Conservation (phyloP, 2,797 vertebrate genomes). For the Onychomys torridus region DNA sequence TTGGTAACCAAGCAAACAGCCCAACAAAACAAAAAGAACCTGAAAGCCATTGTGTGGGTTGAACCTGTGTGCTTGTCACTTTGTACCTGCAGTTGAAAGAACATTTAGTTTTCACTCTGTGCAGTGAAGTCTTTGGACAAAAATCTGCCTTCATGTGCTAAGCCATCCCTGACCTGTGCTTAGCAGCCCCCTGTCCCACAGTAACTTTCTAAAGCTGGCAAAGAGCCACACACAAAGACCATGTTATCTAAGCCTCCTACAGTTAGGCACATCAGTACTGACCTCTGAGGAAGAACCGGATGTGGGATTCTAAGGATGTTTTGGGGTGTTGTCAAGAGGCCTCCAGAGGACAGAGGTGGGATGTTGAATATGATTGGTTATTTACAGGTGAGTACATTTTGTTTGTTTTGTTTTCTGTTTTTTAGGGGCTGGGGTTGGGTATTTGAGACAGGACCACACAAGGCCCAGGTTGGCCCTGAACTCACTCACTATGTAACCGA, state of each 20-base stretch:
- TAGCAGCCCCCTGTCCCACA: not conserved
- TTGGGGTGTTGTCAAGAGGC: not conserved
- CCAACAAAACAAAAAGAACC: not conserved
- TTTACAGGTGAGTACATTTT: not conserved
- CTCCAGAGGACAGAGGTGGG: slow-evolving; percentile 45
- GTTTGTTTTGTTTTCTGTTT: not conserved
- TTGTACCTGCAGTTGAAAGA: not conserved
- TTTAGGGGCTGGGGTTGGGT: not conserved
- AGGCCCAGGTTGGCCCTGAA: not conserved
- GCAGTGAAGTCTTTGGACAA: not conserved
- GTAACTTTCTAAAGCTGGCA: not conserved
- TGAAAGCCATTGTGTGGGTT: not conserved
- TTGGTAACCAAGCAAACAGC: not conserved
- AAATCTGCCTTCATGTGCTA: not conserved
- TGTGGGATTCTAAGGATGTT: not conserved
- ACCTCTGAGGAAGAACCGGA: not conserved
- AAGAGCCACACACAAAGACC: not conserved
- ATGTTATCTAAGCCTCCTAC: not conserved
- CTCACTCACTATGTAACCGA: not conserved
- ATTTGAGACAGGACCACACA: not conserved
- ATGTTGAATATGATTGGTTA: not conserved
- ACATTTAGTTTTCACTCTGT: slow-evolving; percentile 1
- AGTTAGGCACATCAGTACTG: not conserved
- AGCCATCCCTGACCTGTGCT: not conserved
- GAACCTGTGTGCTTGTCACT: not conserved